Evolutionary conservation across 2,113 vertebrate genomes (phyloP).

Genomic region (Oncorhynchus kisutch): DNA sequence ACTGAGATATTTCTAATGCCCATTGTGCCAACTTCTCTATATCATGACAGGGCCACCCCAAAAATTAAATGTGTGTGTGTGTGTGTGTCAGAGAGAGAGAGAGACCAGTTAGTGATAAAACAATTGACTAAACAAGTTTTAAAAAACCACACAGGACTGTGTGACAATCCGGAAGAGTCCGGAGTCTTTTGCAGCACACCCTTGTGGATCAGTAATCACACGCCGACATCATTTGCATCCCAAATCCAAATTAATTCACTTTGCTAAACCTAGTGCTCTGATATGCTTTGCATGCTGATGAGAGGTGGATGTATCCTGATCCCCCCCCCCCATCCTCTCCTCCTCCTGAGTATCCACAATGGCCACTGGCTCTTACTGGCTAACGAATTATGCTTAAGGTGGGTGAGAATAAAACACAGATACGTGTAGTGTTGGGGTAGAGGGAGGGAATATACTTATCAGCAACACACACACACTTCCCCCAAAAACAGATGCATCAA

Average conservation of each 20-base stretch:
- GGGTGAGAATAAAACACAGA: background rate
- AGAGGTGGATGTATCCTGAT: constrained; percentile 58
- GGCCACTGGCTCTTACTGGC: constrained; percentile 56
- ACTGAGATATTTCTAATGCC: constrained; percentile 39
- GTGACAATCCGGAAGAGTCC: background rate
- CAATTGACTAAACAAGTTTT: background rate
- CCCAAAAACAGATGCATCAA: constrained; percentile 74
- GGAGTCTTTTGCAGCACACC: constrained; percentile 74
- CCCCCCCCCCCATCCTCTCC: background rate
- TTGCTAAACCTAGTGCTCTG: constrained; percentile 93
- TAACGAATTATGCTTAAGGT: constrained; percentile 39
- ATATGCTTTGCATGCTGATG: constrained; percentile 95
- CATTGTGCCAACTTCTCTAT: constrained; percentile 28
- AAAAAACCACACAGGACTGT: too few species aligned
- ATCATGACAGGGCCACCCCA: constrained; percentile 30
- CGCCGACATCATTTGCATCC: constrained; percentile 97
- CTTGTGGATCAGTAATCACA: constrained; percentile 89
- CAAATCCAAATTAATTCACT: constrained; percentile 99
- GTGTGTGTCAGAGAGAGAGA: background rate
- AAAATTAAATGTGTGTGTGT: constrained; percentile 5
- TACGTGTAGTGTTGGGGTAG: constrained; percentile 2
- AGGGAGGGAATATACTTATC: constrained; percentile 46
- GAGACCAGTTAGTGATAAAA: background rate
- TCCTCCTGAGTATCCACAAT: constrained; percentile 33
- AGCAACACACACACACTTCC: constrained; percentile 63